phyloP scores from a whole-genome alignment of 2,113 vertebrate species.

The Python bivittatus region DNA sequence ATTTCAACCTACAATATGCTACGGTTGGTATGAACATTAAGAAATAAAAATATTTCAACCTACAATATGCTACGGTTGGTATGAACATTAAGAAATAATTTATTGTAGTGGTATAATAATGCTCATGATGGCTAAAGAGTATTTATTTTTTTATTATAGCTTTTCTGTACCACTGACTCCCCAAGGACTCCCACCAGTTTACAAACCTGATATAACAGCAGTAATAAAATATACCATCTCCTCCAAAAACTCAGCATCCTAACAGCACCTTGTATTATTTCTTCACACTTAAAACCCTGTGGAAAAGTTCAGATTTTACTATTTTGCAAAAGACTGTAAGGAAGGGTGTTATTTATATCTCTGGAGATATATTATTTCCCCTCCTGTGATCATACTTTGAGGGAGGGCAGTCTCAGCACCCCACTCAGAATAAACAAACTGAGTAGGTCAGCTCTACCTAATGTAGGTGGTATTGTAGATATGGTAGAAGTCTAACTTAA shows the following conservation, averaged over 20 bases:
- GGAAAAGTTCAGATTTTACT: not conserved
- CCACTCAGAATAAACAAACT: not conserved
- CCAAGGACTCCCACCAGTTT: not conserved
- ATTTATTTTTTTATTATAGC: not conserved
- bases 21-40: constrained; percentile 41
- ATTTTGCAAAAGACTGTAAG: not conserved
- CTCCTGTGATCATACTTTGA: not conserved
- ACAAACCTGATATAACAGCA: not conserved
- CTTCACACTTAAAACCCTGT: not conserved
- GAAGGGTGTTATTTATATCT: not conserved
- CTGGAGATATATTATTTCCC: not conserved
- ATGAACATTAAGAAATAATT: constrained; percentile 47
- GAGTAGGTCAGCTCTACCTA: not conserved
- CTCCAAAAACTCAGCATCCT: not conserved
- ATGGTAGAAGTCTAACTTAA: not conserved
- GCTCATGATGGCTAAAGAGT: not conserved
- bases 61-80: not conserved
- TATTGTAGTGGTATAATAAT: constrained; percentile 10
- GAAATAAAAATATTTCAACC: constrained; percentile 23
- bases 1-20: constrained; percentile 2
- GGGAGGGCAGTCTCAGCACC: not conserved
- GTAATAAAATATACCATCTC: not conserved
- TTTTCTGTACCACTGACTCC: not conserved
- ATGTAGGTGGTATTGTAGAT: not conserved
- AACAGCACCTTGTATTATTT: not conserved